A percentile compares a stretch with the other conserved stretches of the same genome.
These are phyloP conservation scores for Apaloderma vittatum DNA, from an alignment of 2,113 vertebrate species.

Conservation along the genomic window DNA sequence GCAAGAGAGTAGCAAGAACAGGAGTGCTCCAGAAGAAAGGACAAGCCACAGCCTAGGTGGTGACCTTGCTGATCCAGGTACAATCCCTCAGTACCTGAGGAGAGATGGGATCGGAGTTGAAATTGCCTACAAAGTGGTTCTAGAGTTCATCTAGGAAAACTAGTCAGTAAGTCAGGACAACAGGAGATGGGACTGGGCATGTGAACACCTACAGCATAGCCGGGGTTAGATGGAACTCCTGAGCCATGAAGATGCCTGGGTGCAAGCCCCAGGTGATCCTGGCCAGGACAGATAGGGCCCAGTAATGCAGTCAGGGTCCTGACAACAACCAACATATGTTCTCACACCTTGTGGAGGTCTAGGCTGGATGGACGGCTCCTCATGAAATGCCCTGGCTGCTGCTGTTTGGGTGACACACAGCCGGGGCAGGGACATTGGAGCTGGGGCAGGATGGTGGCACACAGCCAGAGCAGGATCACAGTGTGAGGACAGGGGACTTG, in stretches of 20 bases:
- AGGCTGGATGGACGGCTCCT: not conserved
- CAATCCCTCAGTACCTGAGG: not conserved
- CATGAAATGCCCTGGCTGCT: not conserved
- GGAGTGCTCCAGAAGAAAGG: not conserved
- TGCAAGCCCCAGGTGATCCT: not conserved
- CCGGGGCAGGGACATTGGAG: not conserved
- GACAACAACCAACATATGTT: not conserved
- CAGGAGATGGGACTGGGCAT: not conserved
- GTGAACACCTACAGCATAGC: not conserved
- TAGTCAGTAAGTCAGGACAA: not conserved
- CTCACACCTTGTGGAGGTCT: not conserved
- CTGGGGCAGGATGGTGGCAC: not conserved
- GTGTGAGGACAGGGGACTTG: not conserved
- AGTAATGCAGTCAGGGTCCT: not conserved
- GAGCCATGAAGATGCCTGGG: not conserved
- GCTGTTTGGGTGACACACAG: not conserved
- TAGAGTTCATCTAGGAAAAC: not conserved
- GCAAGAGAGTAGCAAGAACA: not conserved
- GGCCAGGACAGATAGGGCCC: not conserved
- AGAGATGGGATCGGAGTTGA: not conserved
- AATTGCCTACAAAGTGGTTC: not conserved
- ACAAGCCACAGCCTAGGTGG: not conserved
- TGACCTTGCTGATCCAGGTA: accelerated
- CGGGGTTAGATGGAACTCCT: not conserved
- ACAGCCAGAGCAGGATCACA: not conserved